These are phyloP conservation scores for Dendrophyllia cribrosa DNA, from an alignment of 64 coral and sea anemone species.

Conservation along the genomic window DNA sequence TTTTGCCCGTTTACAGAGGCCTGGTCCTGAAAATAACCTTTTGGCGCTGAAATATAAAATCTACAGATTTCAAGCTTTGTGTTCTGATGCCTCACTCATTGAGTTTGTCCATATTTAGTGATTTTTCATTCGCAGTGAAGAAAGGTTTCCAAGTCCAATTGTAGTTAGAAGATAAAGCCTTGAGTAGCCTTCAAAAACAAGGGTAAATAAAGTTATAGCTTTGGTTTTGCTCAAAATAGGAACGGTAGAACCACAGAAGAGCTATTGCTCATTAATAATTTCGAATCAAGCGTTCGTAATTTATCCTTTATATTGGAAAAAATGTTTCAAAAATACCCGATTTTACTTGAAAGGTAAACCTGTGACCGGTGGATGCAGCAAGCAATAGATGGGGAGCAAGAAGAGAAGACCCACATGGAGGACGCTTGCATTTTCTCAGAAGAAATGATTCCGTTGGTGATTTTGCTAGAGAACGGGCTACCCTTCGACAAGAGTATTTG, in stretches of 20 bases:
- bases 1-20: neutral
- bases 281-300: too few relatives aligned
- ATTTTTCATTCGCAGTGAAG: neutral
- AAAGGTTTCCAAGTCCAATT: neutral
- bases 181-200: neutral
- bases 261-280: too few relatives aligned
- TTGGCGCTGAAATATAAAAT: too few relatives aligned
- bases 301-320: too few relatives aligned
- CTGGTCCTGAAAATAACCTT: neutral
- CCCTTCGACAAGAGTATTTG: conserved; percentile 66
- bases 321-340: neutral
- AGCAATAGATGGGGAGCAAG: conserved; percentile 43
- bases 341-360: neutral
- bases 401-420: conserved; percentile 50
- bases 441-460: conserved; percentile 63
- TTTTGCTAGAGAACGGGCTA: conserved; percentile 56
- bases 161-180: neutral
- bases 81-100: neutral
- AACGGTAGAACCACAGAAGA: too few relatives aligned
- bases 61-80: neutral
- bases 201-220: neutral
- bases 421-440: conserved; percentile 34
- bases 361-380: neutral
- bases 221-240: neutral
- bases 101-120: neutral